phyloP scores from a whole-genome alignment of 2,888 invertebrate genomes.

The Rhopalosiphum nymphaeae region DNA sequence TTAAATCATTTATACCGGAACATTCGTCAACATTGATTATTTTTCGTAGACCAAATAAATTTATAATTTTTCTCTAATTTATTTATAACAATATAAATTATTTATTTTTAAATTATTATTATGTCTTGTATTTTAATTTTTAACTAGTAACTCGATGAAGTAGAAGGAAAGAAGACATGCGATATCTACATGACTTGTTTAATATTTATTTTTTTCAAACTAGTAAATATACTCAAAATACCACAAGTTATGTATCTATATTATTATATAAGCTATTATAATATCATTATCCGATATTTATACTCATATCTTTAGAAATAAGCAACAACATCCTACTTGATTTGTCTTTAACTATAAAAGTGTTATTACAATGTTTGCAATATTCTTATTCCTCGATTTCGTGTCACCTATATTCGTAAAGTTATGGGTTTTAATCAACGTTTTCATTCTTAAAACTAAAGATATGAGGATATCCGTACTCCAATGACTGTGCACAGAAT shows the following conservation, averaged over 20 bases:
- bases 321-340: not conserved
- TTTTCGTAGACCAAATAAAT: not conserved
- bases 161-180: not conserved
- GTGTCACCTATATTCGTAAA: not conserved
- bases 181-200: not conserved
- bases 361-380: not conserved
- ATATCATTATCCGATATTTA: not conserved
- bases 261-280: not conserved
- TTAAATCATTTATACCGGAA: not conserved
- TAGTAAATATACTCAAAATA: not conserved
- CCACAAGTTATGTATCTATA: not conserved
- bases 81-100: not conserved
- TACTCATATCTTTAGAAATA: not conserved
- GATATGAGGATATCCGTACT: slow-evolving; percentile 9
- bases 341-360: not conserved
- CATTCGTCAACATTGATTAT: not conserved
- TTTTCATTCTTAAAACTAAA: slow-evolving; percentile 22
- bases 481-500: not conserved
- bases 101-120: not conserved
- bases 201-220: not conserved
- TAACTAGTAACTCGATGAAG: not conserved
- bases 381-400: not conserved
- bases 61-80: not conserved
- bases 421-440: slow-evolving; percentile 44
- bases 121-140: not conserved